Conservation (phyloP, 2,888 invertebrate species). For the Julus scandinavius region DNA sequence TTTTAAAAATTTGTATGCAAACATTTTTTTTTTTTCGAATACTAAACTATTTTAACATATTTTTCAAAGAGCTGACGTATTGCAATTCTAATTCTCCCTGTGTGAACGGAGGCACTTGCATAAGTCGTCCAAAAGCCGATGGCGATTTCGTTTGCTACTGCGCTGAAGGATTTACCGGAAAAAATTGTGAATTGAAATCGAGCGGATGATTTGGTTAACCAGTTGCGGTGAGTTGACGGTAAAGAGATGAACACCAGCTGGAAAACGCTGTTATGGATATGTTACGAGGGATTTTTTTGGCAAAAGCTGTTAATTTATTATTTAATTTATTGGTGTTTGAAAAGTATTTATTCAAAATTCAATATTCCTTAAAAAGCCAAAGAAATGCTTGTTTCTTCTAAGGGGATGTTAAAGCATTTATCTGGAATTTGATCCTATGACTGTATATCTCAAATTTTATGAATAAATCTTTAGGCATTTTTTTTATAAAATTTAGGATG, state of each 20-base stretch:
- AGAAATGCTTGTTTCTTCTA: neutral
- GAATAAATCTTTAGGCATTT: no score
- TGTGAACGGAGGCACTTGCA: constrained; percentile 83
- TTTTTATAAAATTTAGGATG: no score
- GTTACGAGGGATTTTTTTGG: neutral
- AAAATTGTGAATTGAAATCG: constrained; percentile 73
- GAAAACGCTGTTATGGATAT: neutral
- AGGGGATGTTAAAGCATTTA: neutral
- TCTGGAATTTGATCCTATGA: no score
- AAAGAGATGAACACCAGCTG: neutral
- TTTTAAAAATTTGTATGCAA: neutral
- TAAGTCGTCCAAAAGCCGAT: constrained; percentile 80
- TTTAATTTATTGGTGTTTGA: constrained; percentile 24
- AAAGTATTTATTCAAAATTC: neutral
- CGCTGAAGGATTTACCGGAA: constrained; percentile 79
- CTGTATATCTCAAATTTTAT: no score
- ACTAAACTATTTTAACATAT: neutral
- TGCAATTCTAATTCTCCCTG: constrained; percentile 83
- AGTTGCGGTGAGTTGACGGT: neutral
- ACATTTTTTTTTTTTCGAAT: neutral
- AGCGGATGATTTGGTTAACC: neutral
- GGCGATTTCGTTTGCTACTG: constrained; percentile 82
- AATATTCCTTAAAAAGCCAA: neutral
- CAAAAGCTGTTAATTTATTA: neutral
- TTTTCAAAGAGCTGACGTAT: constrained; percentile 77